Conservation (phyloP, 2,113 vertebrate species). For the Oophaga pumilio region DNA sequence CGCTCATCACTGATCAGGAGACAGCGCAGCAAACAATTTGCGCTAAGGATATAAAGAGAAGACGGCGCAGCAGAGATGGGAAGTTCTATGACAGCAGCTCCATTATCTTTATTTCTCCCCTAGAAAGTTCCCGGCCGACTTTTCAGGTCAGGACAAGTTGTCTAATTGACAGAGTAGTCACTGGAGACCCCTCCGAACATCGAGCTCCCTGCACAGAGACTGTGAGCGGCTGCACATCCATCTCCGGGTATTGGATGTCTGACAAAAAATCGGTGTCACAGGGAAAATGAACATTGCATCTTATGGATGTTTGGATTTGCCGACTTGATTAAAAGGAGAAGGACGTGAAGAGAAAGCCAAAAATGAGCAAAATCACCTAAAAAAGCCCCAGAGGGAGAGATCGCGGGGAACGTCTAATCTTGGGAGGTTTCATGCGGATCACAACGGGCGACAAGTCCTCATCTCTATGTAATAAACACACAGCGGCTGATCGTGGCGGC, state of each 20-base stretch:
- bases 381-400: no score
- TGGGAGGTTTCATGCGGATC: no score
- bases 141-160: not conserved
- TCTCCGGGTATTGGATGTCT: slow-evolving; percentile 46
- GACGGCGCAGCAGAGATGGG: no score
- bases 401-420: no score
- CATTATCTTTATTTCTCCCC: not conserved
- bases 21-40: no score
- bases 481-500: no score
- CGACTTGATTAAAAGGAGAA: not conserved
- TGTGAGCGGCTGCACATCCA: slow-evolving; percentile 46
- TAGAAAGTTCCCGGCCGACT: not conserved
- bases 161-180: not conserved
- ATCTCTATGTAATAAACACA: no score
- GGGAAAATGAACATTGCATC: slow-evolving; percentile 53
- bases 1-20: no score
- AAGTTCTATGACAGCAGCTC: no score
- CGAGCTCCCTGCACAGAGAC: not conserved
- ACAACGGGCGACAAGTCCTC: no score
- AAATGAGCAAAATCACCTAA: no score
- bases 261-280: slow-evolving; percentile 31
- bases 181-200: not conserved
- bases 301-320: slow-evolving; percentile 11
- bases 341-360: not conserved
- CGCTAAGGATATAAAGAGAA: no score